Evolutionary conservation across 2,888 invertebrate species (phyloP), one percentile per base, ranked within the genome.

Genomic region (Pseudoips prasinana): DNA sequence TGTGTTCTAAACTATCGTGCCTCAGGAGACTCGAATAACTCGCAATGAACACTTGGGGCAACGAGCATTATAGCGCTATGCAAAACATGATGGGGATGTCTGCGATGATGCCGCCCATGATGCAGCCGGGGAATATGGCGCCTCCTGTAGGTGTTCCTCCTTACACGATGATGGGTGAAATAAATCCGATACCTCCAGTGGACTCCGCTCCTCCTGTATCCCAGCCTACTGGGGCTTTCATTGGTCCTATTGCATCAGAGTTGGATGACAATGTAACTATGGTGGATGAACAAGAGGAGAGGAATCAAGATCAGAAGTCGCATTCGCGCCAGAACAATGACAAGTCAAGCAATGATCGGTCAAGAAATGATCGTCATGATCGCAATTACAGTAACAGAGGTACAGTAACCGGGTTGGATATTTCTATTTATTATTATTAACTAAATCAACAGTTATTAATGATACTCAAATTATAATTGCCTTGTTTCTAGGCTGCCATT

Each of bases 41-140:
- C 5, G 31, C 10, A 27, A 54, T 55, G 55, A 55, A 50, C 40
- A 26, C 46, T 5, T 63, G 66, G 66, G 41, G 39, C 17, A 50
- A 36, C 14, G 62, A 65, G 8, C 43, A 52, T 5, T 59, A 33
- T 26, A 25, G 10, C 6, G 26, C 42, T 25, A 50, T 65, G 39
- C 50, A 42, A 7, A 52, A 53, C 17, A 48, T 58, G 38, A 49
- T 65, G 49, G 45, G 38, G 4, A 49, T 58, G 33, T 37, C 36
- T 5, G 43, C 39, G 10, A 47, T 58, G 28, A 46, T 60, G 30
- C 48, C 37, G 25, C 51, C 42, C 8, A 48, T 58, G 42, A 38
- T 59, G 25, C 40, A 46, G 7, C 27, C 41, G 0, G 31, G 34
- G 30, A 7, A 24, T 47, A 20, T n/a, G 7, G 20, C 38, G 5